A percentile compares a stretch with the other conserved stretches of the same genome.
These are phyloP conservation scores for Homarus gammarus DNA, from an alignment of 2,888 invertebrate genomes.

Conservation along the genomic window DNA sequence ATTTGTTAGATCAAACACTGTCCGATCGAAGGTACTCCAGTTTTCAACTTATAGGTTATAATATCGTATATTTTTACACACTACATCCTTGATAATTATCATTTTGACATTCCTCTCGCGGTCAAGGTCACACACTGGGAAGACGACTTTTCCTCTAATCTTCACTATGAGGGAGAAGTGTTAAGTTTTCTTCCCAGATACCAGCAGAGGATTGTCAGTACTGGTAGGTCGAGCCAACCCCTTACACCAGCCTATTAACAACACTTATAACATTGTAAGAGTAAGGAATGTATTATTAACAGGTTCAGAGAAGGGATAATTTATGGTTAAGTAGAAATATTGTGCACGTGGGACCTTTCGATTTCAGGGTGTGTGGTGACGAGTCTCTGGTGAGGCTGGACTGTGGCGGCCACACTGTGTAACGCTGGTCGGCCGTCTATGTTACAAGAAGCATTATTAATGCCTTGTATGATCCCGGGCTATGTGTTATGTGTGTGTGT, in stretches of 20 bases:
- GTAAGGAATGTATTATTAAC: slow-evolving; percentile 40
- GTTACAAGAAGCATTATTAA: neutral
- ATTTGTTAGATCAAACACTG: no score
- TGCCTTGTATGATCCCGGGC: neutral
- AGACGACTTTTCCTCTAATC: neutral
- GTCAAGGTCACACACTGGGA: neutral
- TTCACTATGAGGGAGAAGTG: neutral
- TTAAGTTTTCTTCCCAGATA: neutral
- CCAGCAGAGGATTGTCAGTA: neutral
- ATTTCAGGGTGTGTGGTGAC: slow-evolving; percentile 7
- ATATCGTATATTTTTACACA: neutral
- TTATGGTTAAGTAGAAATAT: slow-evolving; percentile 53
- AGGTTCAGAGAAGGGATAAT: slow-evolving; percentile 38
- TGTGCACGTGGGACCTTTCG: slow-evolving; percentile 42
- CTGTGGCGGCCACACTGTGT: neutral
- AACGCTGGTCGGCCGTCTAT: neutral
- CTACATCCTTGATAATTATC: neutral
- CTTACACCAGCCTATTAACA: slow-evolving; percentile 39
- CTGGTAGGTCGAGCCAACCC: slow-evolving; percentile 32
- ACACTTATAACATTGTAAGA: slow-evolving; percentile 50
- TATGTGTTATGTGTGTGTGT: slow-evolving; percentile 3
- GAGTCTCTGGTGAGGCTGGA: neutral
- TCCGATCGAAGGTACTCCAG: neutral
- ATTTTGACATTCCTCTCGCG: neutral
- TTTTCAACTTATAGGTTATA: neutral